A percentile compares a stretch with the other conserved stretches of the same genome.
phyloP scores from a whole-genome alignment of 2,797 vertebrate species.

The Pangasius larnaudii region DNA sequence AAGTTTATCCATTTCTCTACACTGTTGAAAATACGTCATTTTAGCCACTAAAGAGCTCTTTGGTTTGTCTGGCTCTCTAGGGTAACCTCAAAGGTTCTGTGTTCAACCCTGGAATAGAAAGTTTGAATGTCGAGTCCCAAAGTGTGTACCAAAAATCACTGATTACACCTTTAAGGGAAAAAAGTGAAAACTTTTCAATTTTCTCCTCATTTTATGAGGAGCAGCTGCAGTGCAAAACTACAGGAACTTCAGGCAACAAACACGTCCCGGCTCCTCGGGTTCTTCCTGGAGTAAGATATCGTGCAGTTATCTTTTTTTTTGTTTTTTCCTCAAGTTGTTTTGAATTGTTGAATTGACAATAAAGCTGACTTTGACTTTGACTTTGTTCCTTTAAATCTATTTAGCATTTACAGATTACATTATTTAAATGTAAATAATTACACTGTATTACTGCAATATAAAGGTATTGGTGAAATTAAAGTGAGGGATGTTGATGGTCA shows the following conservation, averaged over 20 bases:
- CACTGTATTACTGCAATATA: background rate
- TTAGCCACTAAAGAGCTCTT: background rate
- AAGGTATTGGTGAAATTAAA: conserved; percentile 6
- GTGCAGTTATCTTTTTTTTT: background rate
- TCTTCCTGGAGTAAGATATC: background rate
- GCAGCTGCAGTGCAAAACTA: background rate
- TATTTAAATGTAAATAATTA: background rate
- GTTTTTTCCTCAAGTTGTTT: too few relatives aligned
- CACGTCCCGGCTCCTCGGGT: background rate
- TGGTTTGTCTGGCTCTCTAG: background rate
- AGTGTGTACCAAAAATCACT: background rate
- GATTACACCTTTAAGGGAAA: background rate
- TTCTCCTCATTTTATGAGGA: background rate
- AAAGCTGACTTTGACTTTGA: too few relatives aligned
- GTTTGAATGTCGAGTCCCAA: background rate
- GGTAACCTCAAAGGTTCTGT: background rate
- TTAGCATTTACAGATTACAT: background rate
- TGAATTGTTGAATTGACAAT: too few relatives aligned
- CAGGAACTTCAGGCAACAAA: background rate
- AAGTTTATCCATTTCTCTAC: background rate
- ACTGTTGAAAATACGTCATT: background rate
- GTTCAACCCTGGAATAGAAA: background rate
- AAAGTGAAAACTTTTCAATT: background rate
- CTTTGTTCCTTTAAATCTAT: background rate
- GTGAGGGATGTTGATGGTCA: background rate